phyloP scores from a whole-genome alignment of 2,888 invertebrate genomes.

The Ditula angustiorana region DNA sequence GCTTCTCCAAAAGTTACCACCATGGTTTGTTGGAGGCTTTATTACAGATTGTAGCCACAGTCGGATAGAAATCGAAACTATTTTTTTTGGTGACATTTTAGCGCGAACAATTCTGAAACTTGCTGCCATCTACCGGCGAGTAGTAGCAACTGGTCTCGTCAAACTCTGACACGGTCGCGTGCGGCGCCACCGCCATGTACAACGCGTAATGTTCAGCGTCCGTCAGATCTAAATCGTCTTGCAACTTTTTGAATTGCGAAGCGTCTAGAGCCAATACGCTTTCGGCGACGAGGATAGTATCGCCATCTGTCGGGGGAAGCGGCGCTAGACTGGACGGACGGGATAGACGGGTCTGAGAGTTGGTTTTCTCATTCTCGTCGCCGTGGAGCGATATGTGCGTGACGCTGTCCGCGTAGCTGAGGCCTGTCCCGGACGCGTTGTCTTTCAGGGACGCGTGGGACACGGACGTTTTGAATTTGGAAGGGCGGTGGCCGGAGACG shows the following conservation, averaged over 20 bases:
- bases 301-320: slow-evolving; percentile 80
- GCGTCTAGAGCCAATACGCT: slow-evolving; percentile 80
- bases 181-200: slow-evolving; percentile 94
- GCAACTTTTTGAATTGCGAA: slow-evolving; percentile 68
- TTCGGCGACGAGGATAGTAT: slow-evolving; percentile 86
- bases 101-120: slow-evolving; percentile 77
- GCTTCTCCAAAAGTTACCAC: too few relatives aligned
- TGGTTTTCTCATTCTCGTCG: slow-evolving; percentile 71
- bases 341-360: slow-evolving; percentile 65
- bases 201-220: slow-evolving; percentile 95
- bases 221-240: slow-evolving; percentile 89
- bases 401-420: slow-evolving; percentile 85
- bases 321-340: slow-evolving; percentile 65
- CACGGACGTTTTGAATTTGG: slow-evolving; percentile 72
- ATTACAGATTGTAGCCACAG: not conserved
- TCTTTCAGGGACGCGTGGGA: slow-evolving; percentile 78
- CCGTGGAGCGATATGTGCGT: slow-evolving; percentile 89
- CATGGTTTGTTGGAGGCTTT: too few relatives aligned
- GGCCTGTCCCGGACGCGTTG: slow-evolving; percentile 68
- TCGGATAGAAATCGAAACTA: not conserved
- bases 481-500: slow-evolving; percentile 85
- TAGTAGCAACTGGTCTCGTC: slow-evolving; percentile 95
- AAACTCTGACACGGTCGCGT: slow-evolving; percentile 94
- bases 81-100: not conserved
- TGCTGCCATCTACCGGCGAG: slow-evolving; percentile 92